Percentiles rank a stretch among this genome's conserved stretches.
Conservation (phyloP, 1,140 invertebrate genomes). For the Brevipalpus yothersi region DNA sequence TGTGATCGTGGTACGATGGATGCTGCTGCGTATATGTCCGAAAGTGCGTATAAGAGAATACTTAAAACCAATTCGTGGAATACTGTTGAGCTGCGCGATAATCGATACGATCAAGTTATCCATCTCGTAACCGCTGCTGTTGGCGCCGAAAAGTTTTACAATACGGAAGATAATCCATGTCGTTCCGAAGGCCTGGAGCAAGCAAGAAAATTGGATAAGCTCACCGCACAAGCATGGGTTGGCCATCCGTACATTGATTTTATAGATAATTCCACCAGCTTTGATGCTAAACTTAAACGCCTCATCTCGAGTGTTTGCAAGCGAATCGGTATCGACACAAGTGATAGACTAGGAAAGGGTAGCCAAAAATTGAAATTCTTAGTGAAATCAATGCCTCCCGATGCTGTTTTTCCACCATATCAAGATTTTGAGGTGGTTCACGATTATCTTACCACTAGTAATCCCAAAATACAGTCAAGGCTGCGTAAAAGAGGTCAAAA, state of each 20-base stretch:
- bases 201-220: slow-evolving; percentile 60
- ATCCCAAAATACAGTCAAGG: slow-evolving; percentile 66
- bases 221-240: slow-evolving; percentile 60
- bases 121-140: slow-evolving; percentile 33
- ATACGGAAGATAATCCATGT: slow-evolving; percentile 66
- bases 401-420: slow-evolving; percentile 60
- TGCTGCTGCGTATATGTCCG: slow-evolving; percentile 77
- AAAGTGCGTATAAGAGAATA: slow-evolving; percentile 77
- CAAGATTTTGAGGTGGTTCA: slow-evolving; percentile 95
- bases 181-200: slow-evolving; percentile 63
- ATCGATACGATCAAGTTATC: slow-evolving; percentile 78
- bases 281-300: slow-evolving; percentile 82
- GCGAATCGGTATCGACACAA: slow-evolving; percentile 76
- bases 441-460: slow-evolving; percentile 75
- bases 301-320: slow-evolving; percentile 79
- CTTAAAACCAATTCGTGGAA: slow-evolving; percentile 68
- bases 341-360: slow-evolving; percentile 65
- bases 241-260: slow-evolving; percentile 99
- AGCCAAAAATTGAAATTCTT: slow-evolving; percentile 84
- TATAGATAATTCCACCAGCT: slow-evolving; percentile 81
- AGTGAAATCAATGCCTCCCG: slow-evolving; percentile 41
- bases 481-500: slow-evolving; percentile 85
- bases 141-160: slow-evolving; percentile 91
- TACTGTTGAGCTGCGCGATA: slow-evolving; percentile 76
- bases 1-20: slow-evolving; percentile 97